Base-by-base conservation (phyloP, 2,888 invertebrate genomes). In the Helicoverpa assulta region DNA sequence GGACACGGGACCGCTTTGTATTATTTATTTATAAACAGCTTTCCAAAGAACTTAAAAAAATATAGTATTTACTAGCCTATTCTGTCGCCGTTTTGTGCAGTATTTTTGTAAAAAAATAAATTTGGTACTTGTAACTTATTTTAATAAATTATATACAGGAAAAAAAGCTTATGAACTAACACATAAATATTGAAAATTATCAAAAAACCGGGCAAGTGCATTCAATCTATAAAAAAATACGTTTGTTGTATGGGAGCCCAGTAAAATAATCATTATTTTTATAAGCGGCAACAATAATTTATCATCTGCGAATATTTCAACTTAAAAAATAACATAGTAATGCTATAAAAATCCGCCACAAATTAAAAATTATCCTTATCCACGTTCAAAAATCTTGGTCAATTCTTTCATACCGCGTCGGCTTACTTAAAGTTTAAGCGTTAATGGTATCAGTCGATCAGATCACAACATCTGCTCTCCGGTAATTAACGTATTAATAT, bases 401-500 rank as follows among this genome's bases (percentile, higher is more conserved):
- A 18, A 26, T 62, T 26, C 47, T 67, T 66, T 57, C 37, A 62
- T 29, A 26, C 55, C 55, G 43, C 54, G 68, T 67, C 54, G 83
- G 81, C 76, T 80, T 60, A 76, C 61, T 83, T 77, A 57, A 80
- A 80, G 75, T 47, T 65, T 33, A 64, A 69, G 73, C 73, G 73
- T 76, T 86, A 86, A 84, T 79, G 79, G 60, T 78, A 80, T 80
- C 79, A 66, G 71, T 71, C 76, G 79, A 82, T 85, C 84, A 67
- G 60, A 67, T 85, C 81, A 70, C 59, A 65, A 77, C 74, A 84
- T 81, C 80, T 85, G 81, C 76, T 70, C 60, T 51, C 53, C 12
- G 51, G 47, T 81, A 84, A 85, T 81, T 86, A 83, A 81, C 75
- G 80, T 80, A 85, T 87, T 87, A 86, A 87, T 87, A 82, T 81